Conservation (phyloP, 2,888 invertebrate genomes). For the Ptycholaimellus sp. region DNA sequence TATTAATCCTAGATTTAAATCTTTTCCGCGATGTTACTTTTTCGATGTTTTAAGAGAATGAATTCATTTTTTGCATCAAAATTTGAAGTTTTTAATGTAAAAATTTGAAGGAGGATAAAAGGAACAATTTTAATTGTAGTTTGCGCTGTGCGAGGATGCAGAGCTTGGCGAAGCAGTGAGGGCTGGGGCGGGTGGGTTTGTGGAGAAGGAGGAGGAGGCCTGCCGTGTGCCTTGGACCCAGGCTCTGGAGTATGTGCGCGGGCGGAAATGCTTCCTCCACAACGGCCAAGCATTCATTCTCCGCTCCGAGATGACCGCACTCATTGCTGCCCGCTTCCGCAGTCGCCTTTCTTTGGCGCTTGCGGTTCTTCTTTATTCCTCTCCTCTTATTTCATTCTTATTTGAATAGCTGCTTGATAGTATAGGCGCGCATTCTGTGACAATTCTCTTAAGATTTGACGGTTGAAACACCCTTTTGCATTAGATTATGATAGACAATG, state of each 20-base stretch:
- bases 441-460: constrained; percentile 3
- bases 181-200: too few relatives aligned
- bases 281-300: constrained; percentile 67
- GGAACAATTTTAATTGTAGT: too few relatives aligned
- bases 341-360: constrained; percentile 44
- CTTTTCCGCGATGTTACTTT: too few relatives aligned
- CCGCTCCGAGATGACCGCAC: constrained; percentile 53
- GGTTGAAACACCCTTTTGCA: constrained; percentile 1
- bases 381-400: neutral
- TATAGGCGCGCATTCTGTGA: neutral
- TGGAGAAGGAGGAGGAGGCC: too few relatives aligned
- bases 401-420: too few relatives aligned
- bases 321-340: constrained; percentile 52
- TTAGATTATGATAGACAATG: neutral
- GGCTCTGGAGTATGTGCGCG: constrained; percentile 56
- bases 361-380: constrained; percentile 27
- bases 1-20: too few relatives aligned
- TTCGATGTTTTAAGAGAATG: too few relatives aligned
- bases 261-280: constrained; percentile 50
- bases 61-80: too few relatives aligned
- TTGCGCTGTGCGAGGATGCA: too few relatives aligned
- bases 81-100: too few relatives aligned
- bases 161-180: too few relatives aligned
- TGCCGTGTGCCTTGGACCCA: constrained; percentile 51
- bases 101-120: too few relatives aligned